A percentile compares a stretch with the other conserved stretches of the same genome.
Evolutionary conservation across 2,113 vertebrate species (phyloP).

Genomic region (Mungos mungo): DNA sequence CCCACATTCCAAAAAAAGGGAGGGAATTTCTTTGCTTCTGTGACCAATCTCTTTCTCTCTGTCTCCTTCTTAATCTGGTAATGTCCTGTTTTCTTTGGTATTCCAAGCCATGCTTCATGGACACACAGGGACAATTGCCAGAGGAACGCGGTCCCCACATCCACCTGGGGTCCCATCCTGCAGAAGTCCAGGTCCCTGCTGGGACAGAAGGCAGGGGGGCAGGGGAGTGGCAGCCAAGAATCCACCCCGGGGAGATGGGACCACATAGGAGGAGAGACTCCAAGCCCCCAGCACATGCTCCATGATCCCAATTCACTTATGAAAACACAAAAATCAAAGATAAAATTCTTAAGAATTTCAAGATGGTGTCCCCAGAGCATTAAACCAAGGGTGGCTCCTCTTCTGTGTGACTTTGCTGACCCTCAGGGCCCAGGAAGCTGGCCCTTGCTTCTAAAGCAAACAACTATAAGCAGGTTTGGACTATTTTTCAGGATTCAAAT

Average conservation of each 20-base stretch:
- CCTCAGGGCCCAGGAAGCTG: accelerated
- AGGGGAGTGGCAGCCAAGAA: background rate
- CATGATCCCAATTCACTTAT: background rate
- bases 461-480: background rate
- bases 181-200: background rate
- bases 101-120: background rate
- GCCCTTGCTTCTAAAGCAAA: background rate
- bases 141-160: accelerated
- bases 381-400: accelerated
- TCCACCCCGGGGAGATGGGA: background rate
- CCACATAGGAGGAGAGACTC: no score
- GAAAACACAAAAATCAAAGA: background rate
- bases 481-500: background rate
- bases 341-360: background rate
- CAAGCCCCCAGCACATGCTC: no score
- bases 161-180: background rate
- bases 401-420: background rate
- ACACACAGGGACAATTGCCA: background rate
- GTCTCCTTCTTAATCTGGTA: background rate
- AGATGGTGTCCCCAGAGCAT: background rate
- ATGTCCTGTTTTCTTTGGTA: background rate
- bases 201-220: background rate
- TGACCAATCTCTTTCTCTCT: background rate
- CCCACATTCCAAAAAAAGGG: background rate
- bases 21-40: background rate